Conservation (phyloP, 2,888 invertebrate species). For the Leptopilina syphax region DNA sequence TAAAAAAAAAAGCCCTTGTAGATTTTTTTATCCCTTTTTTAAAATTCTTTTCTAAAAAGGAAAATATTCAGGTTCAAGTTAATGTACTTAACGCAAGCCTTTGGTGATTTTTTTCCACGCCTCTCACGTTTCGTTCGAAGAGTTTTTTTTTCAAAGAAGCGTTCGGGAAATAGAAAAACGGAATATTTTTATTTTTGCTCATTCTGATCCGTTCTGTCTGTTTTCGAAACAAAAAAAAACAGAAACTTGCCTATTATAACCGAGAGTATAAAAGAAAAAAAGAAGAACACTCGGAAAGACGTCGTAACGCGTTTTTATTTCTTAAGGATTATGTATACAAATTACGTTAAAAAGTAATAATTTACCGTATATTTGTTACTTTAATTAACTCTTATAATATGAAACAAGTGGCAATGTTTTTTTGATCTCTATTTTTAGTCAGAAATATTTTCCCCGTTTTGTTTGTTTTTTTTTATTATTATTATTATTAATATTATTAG, state of each 20-base stretch:
- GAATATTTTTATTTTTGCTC: slow-evolving; percentile 53
- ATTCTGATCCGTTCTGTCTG: slow-evolving; percentile 67
- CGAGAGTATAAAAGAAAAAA: slow-evolving; percentile 60
- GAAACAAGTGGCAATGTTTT: slow-evolving; percentile 82
- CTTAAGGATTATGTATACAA: slow-evolving; percentile 58
- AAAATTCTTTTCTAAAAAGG: background rate
- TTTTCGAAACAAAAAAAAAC: slow-evolving; percentile 60
- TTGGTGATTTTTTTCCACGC: background rate
- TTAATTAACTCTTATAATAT: slow-evolving; percentile 72
- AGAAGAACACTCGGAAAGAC: slow-evolving; percentile 56
- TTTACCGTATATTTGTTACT: slow-evolving; percentile 73
- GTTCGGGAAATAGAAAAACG: slow-evolving; percentile 12
- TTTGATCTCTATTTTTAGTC: slow-evolving; percentile 87
- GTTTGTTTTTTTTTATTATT: slow-evolving; percentile 64
- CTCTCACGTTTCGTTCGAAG: slow-evolving; percentile 7
- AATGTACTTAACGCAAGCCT: slow-evolving; percentile 62
- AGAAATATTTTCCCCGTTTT: slow-evolving; percentile 79
- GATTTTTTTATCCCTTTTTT: too few relatives aligned
- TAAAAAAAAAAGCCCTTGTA: too few relatives aligned
- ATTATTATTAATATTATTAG: slow-evolving; percentile 70
- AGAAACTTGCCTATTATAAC: slow-evolving; percentile 67
- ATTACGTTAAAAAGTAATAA: slow-evolving; percentile 68
- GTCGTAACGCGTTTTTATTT: slow-evolving; percentile 60
- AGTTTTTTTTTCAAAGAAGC: background rate
- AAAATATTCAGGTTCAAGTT: slow-evolving; percentile 42